Conservation (phyloP, 2,113 vertebrate species). For the Megaceryle maxima region DNA sequence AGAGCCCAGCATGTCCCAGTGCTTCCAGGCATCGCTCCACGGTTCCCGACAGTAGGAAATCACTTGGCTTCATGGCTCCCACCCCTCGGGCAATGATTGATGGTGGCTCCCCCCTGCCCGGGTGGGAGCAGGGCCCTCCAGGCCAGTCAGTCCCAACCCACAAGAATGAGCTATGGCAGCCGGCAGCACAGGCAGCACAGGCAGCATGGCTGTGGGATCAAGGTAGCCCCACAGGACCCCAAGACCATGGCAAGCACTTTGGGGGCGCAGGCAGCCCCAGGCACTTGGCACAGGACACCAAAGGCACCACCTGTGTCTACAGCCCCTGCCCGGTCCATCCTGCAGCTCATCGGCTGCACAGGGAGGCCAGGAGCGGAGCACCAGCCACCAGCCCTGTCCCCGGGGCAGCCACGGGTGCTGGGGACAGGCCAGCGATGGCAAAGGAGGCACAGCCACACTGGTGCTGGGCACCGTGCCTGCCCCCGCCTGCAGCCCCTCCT, state of each 20-base stretch:
- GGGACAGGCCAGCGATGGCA: accelerated
- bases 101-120: neutral
- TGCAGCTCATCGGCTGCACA: neutral
- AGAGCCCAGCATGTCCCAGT: neutral
- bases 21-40: neutral
- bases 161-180: neutral
- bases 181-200: accelerated
- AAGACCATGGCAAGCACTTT: neutral
- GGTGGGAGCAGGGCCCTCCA: neutral
- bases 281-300: neutral
- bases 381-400: neutral
- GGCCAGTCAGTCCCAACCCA: accelerated
- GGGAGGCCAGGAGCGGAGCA: neutral
- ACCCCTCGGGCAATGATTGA: neutral
- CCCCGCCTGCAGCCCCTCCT: neutral
- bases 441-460: accelerated
- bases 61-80: neutral
- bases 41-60: neutral
- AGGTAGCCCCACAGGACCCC: neutral
- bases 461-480: no score
- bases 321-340: neutral
- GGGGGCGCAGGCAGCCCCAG: neutral
- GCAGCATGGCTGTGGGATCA: accelerated
- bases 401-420: accelerated
- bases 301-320: accelerated